A percentile compares a stretch with the other conserved stretches of the same genome.
Conservation (phyloP, 2,797 vertebrate species). For the Myripristis murdjan region DNA sequence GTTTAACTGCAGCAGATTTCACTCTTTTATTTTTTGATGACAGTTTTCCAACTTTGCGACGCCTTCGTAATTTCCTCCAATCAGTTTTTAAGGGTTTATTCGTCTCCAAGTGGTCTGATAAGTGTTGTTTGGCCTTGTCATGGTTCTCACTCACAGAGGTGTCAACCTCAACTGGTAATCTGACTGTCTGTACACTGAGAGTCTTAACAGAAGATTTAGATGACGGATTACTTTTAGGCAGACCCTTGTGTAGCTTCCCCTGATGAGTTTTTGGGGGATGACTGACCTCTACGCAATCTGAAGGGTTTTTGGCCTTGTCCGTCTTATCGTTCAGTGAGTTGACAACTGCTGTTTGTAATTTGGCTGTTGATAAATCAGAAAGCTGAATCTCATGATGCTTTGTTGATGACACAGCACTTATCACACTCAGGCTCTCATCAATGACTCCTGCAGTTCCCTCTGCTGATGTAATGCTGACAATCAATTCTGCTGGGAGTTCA, state of each 20-base stretch:
- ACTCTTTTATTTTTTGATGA: conserved; percentile 39
- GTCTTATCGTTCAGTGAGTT: conserved; percentile 42
- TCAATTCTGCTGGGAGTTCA: conserved; percentile 75
- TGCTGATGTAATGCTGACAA: conserved; percentile 78
- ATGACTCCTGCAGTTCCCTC: conserved; percentile 45
- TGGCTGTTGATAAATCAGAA: conserved; percentile 44
- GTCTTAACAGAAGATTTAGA: conserved; percentile 40
- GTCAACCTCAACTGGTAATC: conserved; percentile 34
- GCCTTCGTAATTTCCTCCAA: conserved; percentile 51
- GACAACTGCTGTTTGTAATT: conserved; percentile 40
- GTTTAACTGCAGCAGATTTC: conserved; percentile 12
- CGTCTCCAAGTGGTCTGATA: conserved; percentile 10
- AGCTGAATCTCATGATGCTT: conserved; percentile 52
- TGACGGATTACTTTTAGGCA: conserved; percentile 11
- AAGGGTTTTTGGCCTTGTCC: conserved; percentile 25
- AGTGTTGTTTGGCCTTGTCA: conserved; percentile 25
- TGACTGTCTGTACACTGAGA: conserved; percentile 17
- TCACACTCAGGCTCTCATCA: conserved; percentile 30
- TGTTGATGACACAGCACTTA: conserved; percentile 24
- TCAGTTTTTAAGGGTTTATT: conserved; percentile 31
- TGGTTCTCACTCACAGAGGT: conserved; percentile 6
- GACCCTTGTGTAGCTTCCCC: conserved; percentile 33
- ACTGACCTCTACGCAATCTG: conserved; percentile 30
- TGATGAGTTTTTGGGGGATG: conserved; percentile 31
- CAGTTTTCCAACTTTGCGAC: conserved; percentile 46